Evolutionary conservation across 2,797 vertebrate species (phyloP).

Genomic region (Pelochelys cantorii): DNA sequence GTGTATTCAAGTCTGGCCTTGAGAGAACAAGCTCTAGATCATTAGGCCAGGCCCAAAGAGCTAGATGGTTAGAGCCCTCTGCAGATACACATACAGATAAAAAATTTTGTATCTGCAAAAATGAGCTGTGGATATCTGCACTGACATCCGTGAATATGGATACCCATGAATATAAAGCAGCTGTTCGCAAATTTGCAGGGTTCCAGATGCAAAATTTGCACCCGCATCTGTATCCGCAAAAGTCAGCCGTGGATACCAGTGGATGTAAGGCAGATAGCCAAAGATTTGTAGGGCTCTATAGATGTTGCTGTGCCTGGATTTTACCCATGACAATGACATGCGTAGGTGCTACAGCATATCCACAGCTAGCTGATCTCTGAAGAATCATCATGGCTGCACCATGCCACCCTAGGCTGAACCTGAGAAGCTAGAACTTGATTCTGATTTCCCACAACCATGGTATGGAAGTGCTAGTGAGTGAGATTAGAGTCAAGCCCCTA

Average conservation of each 20-base stretch:
- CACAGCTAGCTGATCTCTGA: not conserved
- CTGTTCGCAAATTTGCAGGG: no score
- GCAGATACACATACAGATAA: no score
- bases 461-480: not conserved
- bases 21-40: not conserved
- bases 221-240: no score
- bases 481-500: not conserved
- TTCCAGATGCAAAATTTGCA: no score
- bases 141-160: no score
- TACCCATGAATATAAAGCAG: no score
- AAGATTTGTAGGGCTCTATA: no score
- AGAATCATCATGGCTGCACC: not conserved
- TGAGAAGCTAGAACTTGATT: not conserved
- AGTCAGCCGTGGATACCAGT: no score
- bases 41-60: not conserved
- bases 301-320: not conserved
- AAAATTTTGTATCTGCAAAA: no score
- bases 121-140: no score
- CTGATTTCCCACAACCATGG: rapidly evolving
- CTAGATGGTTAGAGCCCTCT: not conserved
- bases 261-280: no score
- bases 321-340: not conserved
- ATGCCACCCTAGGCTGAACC: rapidly evolving
- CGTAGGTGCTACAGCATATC: not conserved
- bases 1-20: not conserved